Evolutionary conservation across 2,888 invertebrate genomes (phyloP), one percentile per base, ranked within the genome.

Genomic region (Pandemis corylana): DNA sequence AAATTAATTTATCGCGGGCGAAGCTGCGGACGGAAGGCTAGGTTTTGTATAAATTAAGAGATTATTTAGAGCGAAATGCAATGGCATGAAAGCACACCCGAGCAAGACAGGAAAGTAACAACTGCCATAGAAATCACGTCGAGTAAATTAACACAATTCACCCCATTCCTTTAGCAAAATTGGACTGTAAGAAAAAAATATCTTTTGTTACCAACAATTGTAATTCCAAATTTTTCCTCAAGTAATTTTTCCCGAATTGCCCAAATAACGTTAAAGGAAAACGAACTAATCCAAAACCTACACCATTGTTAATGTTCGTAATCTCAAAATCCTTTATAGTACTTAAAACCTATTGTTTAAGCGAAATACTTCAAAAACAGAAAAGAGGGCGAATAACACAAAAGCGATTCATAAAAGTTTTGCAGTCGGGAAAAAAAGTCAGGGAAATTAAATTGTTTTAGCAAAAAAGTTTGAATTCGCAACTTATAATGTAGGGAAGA

Each of bases 281-380:
- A 65, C 56, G 68, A 49, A 53, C 42, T 70, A 74, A 70, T 65
- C 69, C 65, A n/a, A 68, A 59, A 51, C 73, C 64, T 49, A 49
- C n/a, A 20, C 64, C 42, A 69, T 74, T 65, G 69, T 74, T 69
- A 49, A 15, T 64, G 28, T n/a, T 20, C 49, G n/a, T 69, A 49
- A 59, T 46, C 56, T 12, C 20, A 13, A 59, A 72, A 44, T 46
- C 65, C 41, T 71, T 65, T 61, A 67, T 72, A 65, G 42, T 53
- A 64, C 63, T 64, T 59, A 59, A 59, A 61, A 28, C 49, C 69
- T 62, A 51, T 74, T 74, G 74, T 74, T 70, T 15, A 10, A 15
- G 20, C 42, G 68, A 49, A 65, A 65, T 74, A 69, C 74, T 74
- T 70, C 65, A 74, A 61, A 65, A 74, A 70, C 65, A 65, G 59